Evolutionary conservation across 2,113 vertebrate species (phyloP), one percentile per base, ranked within the genome.

Genomic region (Steatornis caripensis): DNA sequence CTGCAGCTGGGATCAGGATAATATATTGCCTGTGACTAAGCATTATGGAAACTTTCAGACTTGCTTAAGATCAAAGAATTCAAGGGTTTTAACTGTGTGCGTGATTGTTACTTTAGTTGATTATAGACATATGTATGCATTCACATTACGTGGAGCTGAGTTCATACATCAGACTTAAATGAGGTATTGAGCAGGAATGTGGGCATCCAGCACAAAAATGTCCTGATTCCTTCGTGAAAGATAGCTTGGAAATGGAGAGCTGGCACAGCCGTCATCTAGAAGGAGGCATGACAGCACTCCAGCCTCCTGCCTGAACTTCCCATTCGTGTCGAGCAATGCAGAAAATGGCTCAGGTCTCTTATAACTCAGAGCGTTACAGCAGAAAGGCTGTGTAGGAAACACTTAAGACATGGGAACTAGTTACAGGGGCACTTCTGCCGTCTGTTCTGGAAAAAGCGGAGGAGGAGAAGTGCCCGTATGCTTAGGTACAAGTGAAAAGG

Each of bases 1-100:
- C 55, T 84, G 80, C 45, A 75, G n/a, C 76, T 55, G 13, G 27
- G 57, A 68, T 90, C 68, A 41, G 55, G 58, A 20, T 68, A 70
- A 84, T 84, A 24, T 55, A 87, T 54, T 84, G 61, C 36, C 68
- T 80, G 22, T 93, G 93, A 85, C 78, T 77, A 74, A 94, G 76
- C 83, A 54, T 79, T 79, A 43, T 70, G 82, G 71, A 93, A 93
- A 74, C 54, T 80, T 74, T 91, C 54, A 43, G 68, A 39, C 64
- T 80, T 90, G 15, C 51, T 89, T 80, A 70, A 78, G 34, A 78
- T 71, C 24, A 84, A 75, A 90, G 55, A 78, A 84, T 82, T 75
- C 39, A 57, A 75, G 84, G 22, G 39, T 76, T 90, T 89, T 61
- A 89, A 26, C 34, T 82, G 34, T 53, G 12, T 61, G 20, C 3